phyloP scores from a whole-genome alignment of 2,888 invertebrate genomes.

The Drosophila antonietae region DNA sequence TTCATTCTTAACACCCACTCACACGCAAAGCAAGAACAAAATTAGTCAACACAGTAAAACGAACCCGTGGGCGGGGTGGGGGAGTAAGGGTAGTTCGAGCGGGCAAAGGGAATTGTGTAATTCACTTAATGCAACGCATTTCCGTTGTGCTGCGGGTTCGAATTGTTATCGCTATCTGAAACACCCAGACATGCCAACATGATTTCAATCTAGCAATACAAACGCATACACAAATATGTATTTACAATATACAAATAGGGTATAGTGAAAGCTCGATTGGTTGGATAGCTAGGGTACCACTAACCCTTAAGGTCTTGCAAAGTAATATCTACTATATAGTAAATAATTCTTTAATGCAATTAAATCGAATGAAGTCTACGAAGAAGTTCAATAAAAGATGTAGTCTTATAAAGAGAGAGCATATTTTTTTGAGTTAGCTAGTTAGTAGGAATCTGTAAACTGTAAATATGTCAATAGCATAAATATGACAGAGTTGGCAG shows the following conservation, averaged over 20 bases:
- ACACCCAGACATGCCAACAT: conserved; percentile 45
- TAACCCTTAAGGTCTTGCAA: background rate
- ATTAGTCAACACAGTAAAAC: conserved; percentile 61
- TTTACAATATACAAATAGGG: conserved; percentile 4
- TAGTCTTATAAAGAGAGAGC: background rate
- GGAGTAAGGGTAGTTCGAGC: background rate
- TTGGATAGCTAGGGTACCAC: background rate
- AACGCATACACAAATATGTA: conserved; percentile 6
- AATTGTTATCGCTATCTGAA: conserved; percentile 44
- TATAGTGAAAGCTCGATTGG: background rate
- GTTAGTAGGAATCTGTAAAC: background rate
- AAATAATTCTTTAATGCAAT: background rate
- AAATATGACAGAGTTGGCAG: conserved; percentile 67
- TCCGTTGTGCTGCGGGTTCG: conserved; percentile 61
- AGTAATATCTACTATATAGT: background rate
- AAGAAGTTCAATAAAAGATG: background rate
- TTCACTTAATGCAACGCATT: conserved; percentile 74
- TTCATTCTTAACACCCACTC: conserved; percentile 24
- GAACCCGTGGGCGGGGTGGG: background rate
- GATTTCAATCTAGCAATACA: conserved; percentile 44
- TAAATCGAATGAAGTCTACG: background rate
- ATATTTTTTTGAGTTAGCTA: background rate
- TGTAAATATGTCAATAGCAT: conserved; percentile 63
- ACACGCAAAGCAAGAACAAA: conserved; percentile 34
- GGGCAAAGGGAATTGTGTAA: conserved; percentile 36